Base-by-base conservation (phyloP, 2,888 invertebrate genomes). In the Acronicta psi region DNA sequence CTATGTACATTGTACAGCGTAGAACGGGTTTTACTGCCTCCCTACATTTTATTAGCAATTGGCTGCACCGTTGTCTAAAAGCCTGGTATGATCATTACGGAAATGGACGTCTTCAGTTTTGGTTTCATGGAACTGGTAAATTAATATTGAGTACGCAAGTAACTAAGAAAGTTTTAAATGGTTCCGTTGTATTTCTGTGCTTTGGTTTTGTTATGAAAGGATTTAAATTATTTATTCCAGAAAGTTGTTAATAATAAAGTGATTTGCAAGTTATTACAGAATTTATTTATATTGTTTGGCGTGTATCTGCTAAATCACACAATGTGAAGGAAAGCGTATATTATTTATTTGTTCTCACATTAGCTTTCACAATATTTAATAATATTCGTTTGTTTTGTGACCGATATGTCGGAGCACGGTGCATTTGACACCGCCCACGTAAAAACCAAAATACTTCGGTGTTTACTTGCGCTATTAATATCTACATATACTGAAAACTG, bases 341-440 rank as follows among this genome's bases (percentile, higher is more conserved):
- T 16, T 58, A 25, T 46, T 53, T 59, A 29, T 47, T 51, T 54
- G 41, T 53, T 49, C 46, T 57, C 57, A 20, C 59, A 67, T 69
- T 67, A 57, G 59, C 69, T 75, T 75, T 75, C 67, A 63, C 59
- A 14, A 18, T 42, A 69, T 61, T n/a, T 64, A 61, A 69, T 73
- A 60, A 51, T 45, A 53, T 59, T 61, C 34, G 56, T 65, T 59
- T 58, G 59, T 44, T 67, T 59, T 71, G 56, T 69, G 52, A 60
- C 44, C 54, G 46, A 67, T 63, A 59, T 36, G 40, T 56, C 46
- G 29, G 44, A 51, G n/a, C 37, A 29, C 46, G 49, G 25, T n/a
- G 52, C 47, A 14, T 25, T 57, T 45, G 50, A 53, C 55, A 51
- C 18, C 54, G 54, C 71, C 40, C 57, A 60, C 59, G 40, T 43